These are phyloP conservation scores for Spinibarbus caldwelli DNA, from an alignment of 2,797 vertebrate species.

Conservation along the genomic window DNA sequence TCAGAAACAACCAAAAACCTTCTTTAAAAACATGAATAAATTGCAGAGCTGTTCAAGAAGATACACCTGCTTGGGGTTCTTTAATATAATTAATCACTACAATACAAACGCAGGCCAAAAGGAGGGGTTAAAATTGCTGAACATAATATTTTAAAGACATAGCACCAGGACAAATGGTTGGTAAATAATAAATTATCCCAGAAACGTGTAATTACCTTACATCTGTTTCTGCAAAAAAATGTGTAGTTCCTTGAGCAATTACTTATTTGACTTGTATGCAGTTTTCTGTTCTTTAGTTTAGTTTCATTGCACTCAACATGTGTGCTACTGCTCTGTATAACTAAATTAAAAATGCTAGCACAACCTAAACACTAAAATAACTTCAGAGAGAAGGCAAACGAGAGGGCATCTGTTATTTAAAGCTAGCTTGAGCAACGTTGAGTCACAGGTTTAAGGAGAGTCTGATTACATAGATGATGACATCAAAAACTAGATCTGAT, in stretches of 20 bases:
- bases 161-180: conserved; percentile 10
- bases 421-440: neutral
- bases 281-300: conserved; percentile 1
- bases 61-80: neutral
- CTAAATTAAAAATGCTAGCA: neutral
- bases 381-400: neutral
- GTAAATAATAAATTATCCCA: neutral
- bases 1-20: neutral
- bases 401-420: neutral
- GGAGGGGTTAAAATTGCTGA: conserved; percentile 4
- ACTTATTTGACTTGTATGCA: neutral
- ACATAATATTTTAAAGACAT: conserved; percentile 21
- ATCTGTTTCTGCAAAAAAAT: conserved; percentile 11
- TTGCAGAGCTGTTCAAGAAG: neutral
- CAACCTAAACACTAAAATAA: neutral
- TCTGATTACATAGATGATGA: neutral
- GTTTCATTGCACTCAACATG: neutral
- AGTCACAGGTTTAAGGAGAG: neutral
- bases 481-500: neutral
- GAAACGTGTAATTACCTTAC: conserved; percentile 20
- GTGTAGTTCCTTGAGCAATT: neutral
- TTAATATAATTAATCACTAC: conserved; percentile 21
- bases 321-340: neutral
- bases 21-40: neutral
- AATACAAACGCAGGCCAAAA: neutral